Conservation (phyloP, 2,888 invertebrate genomes). For the Zygaena filipendulae region DNA sequence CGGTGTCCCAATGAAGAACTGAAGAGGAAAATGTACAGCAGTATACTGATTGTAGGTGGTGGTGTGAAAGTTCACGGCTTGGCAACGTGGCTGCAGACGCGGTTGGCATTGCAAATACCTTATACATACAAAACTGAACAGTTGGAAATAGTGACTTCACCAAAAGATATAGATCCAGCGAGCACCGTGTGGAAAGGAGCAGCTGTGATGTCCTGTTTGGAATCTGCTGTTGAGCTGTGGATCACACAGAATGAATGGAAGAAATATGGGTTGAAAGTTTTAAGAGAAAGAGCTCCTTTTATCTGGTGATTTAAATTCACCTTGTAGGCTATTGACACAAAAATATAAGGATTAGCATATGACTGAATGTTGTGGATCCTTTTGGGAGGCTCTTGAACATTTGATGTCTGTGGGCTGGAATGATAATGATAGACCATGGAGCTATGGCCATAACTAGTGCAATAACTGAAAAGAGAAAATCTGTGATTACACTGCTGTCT, state of each 20-base stretch:
- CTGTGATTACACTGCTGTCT: too few species aligned
- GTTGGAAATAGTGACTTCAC: conserved; percentile 89
- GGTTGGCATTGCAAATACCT: conserved; percentile 85
- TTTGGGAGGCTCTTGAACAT: too few species aligned
- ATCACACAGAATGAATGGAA: conserved; percentile 88
- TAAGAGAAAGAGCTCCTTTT: conserved; percentile 93
- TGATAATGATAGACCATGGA: too few species aligned
- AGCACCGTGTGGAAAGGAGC: conserved; percentile 96
- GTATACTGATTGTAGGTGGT: conserved; percentile 91
- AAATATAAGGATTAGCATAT: too few species aligned
- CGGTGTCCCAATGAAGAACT: conserved; percentile 88
- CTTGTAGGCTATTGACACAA: neutral
- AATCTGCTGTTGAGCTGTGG: conserved; percentile 94
- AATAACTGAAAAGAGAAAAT: too few species aligned
- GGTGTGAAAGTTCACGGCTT: conserved; percentile 88
- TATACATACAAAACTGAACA: conserved; percentile 82
- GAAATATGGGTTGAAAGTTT: conserved; percentile 82
- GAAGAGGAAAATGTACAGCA: conserved; percentile 94
- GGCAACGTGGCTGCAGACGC: conserved; percentile 88
- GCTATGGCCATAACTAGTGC: too few species aligned
- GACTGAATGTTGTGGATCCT: too few species aligned
- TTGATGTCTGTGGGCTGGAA: too few species aligned
- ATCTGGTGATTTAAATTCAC: conserved; percentile 71
- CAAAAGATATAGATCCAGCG: conserved; percentile 92
- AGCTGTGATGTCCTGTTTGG: conserved; percentile 91